phyloP scores from a whole-genome alignment of 2,113 vertebrate genomes.

The Anseranas semipalmata region DNA sequence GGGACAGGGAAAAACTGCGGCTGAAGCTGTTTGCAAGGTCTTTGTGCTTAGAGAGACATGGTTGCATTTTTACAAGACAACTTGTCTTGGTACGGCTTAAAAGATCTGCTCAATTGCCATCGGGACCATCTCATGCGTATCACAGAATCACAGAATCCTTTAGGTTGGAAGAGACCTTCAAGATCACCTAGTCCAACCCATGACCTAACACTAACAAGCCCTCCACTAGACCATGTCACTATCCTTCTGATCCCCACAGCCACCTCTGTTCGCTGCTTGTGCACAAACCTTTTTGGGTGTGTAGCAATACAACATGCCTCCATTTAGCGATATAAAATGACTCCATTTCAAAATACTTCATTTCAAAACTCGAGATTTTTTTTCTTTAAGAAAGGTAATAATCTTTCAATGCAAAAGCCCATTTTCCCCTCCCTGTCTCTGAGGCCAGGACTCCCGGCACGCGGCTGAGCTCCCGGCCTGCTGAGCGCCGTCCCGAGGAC shows the following conservation, averaged over 20 bases:
- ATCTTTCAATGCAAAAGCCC: background rate
- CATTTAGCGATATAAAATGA: background rate
- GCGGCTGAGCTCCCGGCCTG: background rate
- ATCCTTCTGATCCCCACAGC: background rate
- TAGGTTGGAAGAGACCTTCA: no score
- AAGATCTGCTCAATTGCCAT: background rate
- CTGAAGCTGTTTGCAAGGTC: background rate
- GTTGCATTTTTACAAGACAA: background rate
- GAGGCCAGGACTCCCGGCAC: background rate
- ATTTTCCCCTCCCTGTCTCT: background rate
- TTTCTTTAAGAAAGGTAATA: no score
- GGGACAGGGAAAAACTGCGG: background rate
- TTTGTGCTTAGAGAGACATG: background rate
- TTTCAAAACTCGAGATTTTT: background rate
- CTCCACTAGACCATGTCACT: no score
- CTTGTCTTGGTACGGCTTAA: background rate
- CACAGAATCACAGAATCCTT: no score
- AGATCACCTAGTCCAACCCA: no score
- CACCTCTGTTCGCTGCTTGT: background rate
- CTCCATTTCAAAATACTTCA: background rate
- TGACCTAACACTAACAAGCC: no score
- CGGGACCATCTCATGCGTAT: background rate
- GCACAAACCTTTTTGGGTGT: background rate
- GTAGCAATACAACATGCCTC: background rate
- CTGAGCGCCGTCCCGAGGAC: background rate